These are phyloP conservation scores for Rhagonycha lutea DNA, from an alignment of 2,888 invertebrate genomes.

Conservation along the genomic window DNA sequence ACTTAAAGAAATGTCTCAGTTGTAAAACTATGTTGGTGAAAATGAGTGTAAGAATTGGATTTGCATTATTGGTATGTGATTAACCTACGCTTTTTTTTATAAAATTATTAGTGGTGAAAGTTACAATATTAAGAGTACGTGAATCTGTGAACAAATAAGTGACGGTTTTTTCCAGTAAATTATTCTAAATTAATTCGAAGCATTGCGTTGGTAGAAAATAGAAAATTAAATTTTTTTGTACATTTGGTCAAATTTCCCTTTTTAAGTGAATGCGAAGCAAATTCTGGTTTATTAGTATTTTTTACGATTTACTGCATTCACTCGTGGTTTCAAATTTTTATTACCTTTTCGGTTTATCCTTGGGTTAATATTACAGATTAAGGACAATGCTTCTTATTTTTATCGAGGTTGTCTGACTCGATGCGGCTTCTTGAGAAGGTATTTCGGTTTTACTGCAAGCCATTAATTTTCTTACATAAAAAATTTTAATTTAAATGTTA, in stretches of 20 bases:
- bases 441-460: background rate
- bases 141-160: background rate
- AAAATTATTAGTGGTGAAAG: background rate
- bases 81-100: background rate
- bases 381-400: background rate
- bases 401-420: background rate
- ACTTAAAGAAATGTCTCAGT: slow-evolving; percentile 18
- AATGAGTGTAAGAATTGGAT: slow-evolving; percentile 29
- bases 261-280: too few relatives aligned
- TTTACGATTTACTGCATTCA: background rate
- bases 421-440: background rate
- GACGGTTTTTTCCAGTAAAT: background rate
- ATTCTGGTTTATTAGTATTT: too few relatives aligned
- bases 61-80: slow-evolving; percentile 27
- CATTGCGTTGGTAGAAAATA: too few relatives aligned
- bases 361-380: background rate
- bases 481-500: too few relatives aligned
- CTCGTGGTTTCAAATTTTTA: background rate
- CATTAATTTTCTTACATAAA: background rate
- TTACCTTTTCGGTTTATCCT: background rate
- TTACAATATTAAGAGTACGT: background rate
- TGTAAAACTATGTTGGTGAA: slow-evolving; percentile 24
- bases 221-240: too few relatives aligned
- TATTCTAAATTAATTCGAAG: too few relatives aligned
- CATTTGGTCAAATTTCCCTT: background rate